These are phyloP conservation scores for Acronicta aceris DNA, from an alignment of 2,888 invertebrate species.

Conservation along the genomic window DNA sequence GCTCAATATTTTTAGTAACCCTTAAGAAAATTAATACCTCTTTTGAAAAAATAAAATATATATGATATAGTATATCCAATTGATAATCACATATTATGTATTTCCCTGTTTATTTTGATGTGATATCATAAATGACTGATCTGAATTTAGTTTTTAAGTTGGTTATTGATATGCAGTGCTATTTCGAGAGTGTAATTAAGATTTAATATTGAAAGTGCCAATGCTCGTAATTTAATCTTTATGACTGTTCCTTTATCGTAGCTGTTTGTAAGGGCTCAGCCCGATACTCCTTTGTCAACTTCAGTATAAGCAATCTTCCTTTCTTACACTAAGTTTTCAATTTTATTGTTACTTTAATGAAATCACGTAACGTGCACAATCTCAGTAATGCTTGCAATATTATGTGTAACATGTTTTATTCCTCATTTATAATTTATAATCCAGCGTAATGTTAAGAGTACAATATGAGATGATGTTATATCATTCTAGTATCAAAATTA, in stretches of 20 bases:
- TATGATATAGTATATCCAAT: conserved; percentile 86
- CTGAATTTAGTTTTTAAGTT: conserved; percentile 90
- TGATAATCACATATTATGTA: conserved; percentile 87
- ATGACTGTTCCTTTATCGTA: conserved; percentile 87
- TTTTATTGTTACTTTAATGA: conserved; percentile 71
- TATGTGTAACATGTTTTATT: conserved; percentile 83
- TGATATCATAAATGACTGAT: conserved; percentile 91
- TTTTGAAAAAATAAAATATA: conserved; percentile 88
- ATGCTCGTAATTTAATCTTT: conserved; percentile 89
- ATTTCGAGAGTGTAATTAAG: conserved; percentile 88
- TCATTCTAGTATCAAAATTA: conserved; percentile 90
- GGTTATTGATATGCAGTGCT: conserved; percentile 89
- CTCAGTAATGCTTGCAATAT: conserved; percentile 90
- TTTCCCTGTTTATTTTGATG: conserved; percentile 90
- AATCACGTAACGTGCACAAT: conserved; percentile 87
- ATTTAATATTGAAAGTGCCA: conserved; percentile 90
- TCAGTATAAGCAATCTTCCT: conserved; percentile 81
- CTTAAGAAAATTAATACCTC: conserved; percentile 90
- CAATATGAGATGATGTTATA: conserved; percentile 89
- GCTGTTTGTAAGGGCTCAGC: conserved; percentile 68
- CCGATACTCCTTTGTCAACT: conserved; percentile 65
- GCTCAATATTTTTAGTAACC: conserved; percentile 90
- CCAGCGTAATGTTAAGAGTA: conserved; percentile 89
- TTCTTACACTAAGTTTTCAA: conserved; percentile 75
- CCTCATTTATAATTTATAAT: conserved; percentile 85